These are phyloP conservation scores for Coregonus sp. DNA, from an alignment of 2,797 vertebrate genomes.

Conservation along the genomic window DNA sequence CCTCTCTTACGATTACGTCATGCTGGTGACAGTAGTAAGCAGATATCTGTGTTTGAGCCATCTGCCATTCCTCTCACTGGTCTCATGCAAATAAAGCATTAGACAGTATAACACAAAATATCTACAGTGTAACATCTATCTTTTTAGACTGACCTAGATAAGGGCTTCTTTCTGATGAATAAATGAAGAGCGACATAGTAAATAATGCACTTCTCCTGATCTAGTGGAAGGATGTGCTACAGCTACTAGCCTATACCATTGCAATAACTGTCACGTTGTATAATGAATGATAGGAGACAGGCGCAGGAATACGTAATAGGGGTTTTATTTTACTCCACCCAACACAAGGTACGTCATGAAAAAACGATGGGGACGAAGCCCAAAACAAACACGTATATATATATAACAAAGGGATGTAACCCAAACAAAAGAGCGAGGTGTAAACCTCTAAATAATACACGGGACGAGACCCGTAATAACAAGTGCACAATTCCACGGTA, in stretches of 20 bases:
- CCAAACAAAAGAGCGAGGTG: no score
- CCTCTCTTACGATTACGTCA: background rate
- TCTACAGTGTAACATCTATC: background rate
- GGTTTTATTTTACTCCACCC: no score
- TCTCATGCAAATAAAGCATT: background rate
- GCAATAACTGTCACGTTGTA: no score
- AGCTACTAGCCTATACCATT: background rate
- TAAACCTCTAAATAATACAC: no score
- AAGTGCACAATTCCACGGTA: no score
- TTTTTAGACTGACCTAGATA: background rate
- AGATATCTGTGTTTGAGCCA: background rate
- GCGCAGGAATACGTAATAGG: no score
- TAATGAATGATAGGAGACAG: no score
- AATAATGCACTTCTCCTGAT: background rate
- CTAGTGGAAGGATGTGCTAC: background rate
- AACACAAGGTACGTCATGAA: no score
- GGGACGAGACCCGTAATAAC: no score
- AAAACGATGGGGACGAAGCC: no score
- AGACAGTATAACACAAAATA: background rate
- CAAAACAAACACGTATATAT: no score
- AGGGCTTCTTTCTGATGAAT: background rate
- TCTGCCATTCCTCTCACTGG: background rate
- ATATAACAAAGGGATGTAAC: no score
- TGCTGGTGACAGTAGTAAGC: background rate
- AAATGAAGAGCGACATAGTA: background rate